Evolutionary conservation across 2,113 vertebrate genomes (phyloP), one percentile per base, ranked within the genome.

Genomic region (Petrocephalus zakoni): DNA sequence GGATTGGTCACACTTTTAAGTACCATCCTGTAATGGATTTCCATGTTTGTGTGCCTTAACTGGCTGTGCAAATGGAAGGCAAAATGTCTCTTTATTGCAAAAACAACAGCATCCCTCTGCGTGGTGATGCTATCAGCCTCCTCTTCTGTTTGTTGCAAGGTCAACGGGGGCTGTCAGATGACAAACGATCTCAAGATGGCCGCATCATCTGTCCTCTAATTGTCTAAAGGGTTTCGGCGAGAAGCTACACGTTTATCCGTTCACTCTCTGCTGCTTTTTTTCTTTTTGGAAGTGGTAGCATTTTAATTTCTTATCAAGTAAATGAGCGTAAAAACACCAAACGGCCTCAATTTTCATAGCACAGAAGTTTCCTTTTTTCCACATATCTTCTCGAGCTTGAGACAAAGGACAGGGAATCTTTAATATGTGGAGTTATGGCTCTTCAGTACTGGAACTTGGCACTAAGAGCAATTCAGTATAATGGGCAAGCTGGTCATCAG

Each of bases 21-120:
- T 95, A 94, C 96, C 96, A 91, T 96, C 94, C 94, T 91, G 4
- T 96, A 97, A 97, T 97, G 97, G 97, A 97, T 97, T 97, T 97
- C 94, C 96, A 95, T 96, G 97, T 98, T 97, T 96, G 96, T 95
- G 95, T 95, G 93, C 94, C 95, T 96, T 97, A 96, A 97, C 95
- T 95, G 96, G 95, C 95, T 95, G 95, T 94, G 93, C 93, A 93
- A 97, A 96, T 95, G 96, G 93, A 95, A 96, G 96, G 95, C 96
- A 96, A 96, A 94, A 97, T 96, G 96, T 96, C 92, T 92, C 94
- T 95, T 97, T 95, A 97, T 97, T 95, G 95, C 90, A 93, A 93
- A 95, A 94, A 94, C 92, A 95, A 95, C 94, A 95, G 89, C 53
- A 46, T 89, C 52, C 17, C 81, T 86, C 61, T 90, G 51, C 13